Percentiles rank a stretch among this genome's conserved stretches.
Evolutionary conservation across 2,113 vertebrate genomes (phyloP).

Genomic region (Vulpes lagopus): DNA sequence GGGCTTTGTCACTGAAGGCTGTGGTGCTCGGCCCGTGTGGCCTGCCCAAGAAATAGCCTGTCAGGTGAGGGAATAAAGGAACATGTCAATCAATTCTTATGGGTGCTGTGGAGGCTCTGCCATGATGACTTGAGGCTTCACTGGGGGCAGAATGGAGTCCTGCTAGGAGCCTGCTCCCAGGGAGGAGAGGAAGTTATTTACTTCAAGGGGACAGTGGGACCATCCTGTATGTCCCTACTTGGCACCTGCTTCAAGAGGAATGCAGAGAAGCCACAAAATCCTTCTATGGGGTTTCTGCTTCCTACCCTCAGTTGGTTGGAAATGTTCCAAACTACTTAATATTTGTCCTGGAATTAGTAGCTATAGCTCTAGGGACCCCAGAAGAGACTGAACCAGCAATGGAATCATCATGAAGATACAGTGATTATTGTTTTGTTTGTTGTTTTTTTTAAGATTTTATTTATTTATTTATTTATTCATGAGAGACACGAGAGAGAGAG

Average conservation of each 20-base stretch:
- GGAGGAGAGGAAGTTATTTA: background rate
- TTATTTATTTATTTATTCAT: no score
- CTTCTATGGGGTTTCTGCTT: background rate
- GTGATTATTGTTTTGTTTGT: fast-evolving
- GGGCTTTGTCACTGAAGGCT: background rate
- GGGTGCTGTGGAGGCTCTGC: background rate
- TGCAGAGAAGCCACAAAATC: background rate
- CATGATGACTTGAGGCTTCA: no score
- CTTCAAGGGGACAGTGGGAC: background rate
- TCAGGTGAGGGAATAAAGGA: background rate
- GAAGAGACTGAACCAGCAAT: background rate
- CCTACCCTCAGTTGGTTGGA: fast-evolving
- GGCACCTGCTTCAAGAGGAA: background rate
- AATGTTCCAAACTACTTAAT: background rate
- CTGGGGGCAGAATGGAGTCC: no score
- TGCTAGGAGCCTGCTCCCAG: fast-evolving
- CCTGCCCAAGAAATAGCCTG: background rate
- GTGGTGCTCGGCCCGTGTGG: no score
- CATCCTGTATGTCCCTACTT: fast-evolving
- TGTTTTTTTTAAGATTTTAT: no score
- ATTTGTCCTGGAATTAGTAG: background rate
- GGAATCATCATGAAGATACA: background rate
- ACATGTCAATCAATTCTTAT: background rate
- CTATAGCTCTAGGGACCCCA: background rate
- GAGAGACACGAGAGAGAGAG: no score